Evolutionary conservation across 2,797 vertebrate species (phyloP).

Genomic region (Rhinophrynus dorsalis): DNA sequence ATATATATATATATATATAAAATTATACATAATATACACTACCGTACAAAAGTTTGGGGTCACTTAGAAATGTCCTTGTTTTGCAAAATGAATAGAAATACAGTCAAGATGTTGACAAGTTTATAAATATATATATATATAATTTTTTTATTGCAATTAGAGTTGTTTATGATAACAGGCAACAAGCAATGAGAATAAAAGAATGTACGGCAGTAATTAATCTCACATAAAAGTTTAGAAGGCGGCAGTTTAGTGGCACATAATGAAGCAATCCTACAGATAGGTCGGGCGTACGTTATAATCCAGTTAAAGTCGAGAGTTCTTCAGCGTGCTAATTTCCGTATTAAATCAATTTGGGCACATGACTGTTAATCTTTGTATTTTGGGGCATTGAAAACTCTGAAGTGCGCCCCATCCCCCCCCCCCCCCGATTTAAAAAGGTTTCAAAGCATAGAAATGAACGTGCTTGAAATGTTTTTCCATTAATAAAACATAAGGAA

Average conservation of each 20-base stretch:
- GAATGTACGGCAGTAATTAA: neutral
- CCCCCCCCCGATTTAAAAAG: neutral
- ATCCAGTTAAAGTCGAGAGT: neutral
- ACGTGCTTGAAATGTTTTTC: slow-evolving; percentile 14
- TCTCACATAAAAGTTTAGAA: neutral
- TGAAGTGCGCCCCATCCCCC: no score
- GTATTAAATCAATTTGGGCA: neutral
- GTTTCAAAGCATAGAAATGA: slow-evolving; percentile 6
- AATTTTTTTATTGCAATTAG: no score
- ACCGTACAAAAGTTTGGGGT: no score
- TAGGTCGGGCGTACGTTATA: neutral
- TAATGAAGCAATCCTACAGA: neutral
- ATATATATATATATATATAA: no score
- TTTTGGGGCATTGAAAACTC: neutral
- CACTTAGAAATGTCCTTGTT: no score
- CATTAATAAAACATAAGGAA: slow-evolving; percentile 30
- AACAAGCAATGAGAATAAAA: no score
- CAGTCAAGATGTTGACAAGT: no score
- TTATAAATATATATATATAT: no score
- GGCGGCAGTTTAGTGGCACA: neutral
- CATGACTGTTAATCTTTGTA: neutral
- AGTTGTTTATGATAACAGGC: no score
- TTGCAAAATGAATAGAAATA: no score
- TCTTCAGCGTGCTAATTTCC: neutral
- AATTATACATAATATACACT: no score